Percentiles rank a stretch among this genome's conserved stretches.
Evolutionary conservation across 2,113 vertebrate species (phyloP).

Genomic region (Pachypanchax playfairii): DNA sequence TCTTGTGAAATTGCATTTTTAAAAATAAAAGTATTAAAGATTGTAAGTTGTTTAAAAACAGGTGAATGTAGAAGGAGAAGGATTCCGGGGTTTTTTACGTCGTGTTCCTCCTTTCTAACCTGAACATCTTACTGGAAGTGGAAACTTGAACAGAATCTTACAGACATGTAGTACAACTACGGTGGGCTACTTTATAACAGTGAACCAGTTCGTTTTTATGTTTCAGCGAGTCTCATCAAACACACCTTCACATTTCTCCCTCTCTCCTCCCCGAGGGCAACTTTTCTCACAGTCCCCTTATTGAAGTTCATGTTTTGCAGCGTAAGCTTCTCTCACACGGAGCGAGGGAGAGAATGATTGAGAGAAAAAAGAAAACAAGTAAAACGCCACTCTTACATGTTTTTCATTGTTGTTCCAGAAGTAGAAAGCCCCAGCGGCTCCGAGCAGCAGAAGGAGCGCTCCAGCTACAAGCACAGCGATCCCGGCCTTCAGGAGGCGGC

Average conservation of each 20-base stretch:
- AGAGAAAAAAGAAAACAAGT: background rate
- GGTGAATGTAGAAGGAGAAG: too few relatives aligned
- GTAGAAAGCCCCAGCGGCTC: conserved; percentile 90
- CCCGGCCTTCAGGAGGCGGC: conserved; percentile 86
- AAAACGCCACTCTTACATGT: conserved; percentile 78
- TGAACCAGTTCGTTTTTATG: background rate
- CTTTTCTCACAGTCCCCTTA: background rate
- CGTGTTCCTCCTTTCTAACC: background rate
- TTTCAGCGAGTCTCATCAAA: background rate
- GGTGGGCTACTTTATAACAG: background rate
- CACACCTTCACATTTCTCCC: too few relatives aligned
- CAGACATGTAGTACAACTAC: background rate
- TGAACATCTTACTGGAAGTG: background rate
- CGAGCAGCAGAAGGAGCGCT: conserved; percentile 86
- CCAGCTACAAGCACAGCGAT: conserved; percentile 87
- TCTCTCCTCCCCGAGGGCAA: background rate
- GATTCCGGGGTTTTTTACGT: too few relatives aligned
- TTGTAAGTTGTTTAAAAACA: too few relatives aligned
- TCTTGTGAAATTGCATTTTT: too few relatives aligned
- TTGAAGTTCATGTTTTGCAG: background rate
- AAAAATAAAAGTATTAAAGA: too few relatives aligned
- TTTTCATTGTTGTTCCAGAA: conserved; percentile 91
- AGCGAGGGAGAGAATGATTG: background rate
- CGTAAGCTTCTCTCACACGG: background rate
- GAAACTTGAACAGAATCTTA: too few relatives aligned